Percentiles rank a stretch among this genome's conserved stretches.
Conservation (phyloP, 2,888 invertebrate species). For the Quadroppia sp. region DNA sequence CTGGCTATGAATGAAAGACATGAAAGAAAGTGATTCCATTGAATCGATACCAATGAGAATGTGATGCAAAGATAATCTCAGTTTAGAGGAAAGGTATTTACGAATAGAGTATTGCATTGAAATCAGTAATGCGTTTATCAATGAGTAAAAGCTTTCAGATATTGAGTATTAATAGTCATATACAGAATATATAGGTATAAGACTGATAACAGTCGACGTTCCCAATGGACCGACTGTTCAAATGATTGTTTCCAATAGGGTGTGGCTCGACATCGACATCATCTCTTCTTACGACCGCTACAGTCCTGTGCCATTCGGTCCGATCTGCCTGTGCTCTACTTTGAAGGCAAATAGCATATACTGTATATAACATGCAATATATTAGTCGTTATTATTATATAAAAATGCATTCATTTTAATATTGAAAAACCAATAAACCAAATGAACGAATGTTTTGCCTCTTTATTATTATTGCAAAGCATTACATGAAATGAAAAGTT, state of each 20-base stretch:
- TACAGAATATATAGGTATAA: slow-evolving; percentile 21
- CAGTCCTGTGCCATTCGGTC: not conserved
- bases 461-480: slow-evolving; percentile 19
- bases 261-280: slow-evolving; percentile 29
- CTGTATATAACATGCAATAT: not conserved
- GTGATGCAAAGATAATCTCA: not conserved
- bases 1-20: no score
- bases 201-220: not conserved
- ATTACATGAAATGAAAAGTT: slow-evolving; percentile 11
- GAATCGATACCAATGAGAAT: not conserved
- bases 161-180: slow-evolving; percentile 6
- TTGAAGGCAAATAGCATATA: not conserved
- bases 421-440: slow-evolving; percentile 9
- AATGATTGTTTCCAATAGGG: slow-evolving; percentile 8
- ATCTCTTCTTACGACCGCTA: slow-evolving; percentile 28
- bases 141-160: not conserved
- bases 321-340: not conserved
- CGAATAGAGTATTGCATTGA: not conserved
- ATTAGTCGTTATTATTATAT: not conserved
- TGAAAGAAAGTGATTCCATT: not conserved
- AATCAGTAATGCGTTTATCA: slow-evolving; percentile 8
- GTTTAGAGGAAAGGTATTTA: not conserved
- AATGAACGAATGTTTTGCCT: not conserved
- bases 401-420: slow-evolving; percentile 4
- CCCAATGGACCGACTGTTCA: slow-evolving; percentile 28